phyloP scores from a whole-genome alignment of 2,113 vertebrate genomes.

The Silurus asotus region DNA sequence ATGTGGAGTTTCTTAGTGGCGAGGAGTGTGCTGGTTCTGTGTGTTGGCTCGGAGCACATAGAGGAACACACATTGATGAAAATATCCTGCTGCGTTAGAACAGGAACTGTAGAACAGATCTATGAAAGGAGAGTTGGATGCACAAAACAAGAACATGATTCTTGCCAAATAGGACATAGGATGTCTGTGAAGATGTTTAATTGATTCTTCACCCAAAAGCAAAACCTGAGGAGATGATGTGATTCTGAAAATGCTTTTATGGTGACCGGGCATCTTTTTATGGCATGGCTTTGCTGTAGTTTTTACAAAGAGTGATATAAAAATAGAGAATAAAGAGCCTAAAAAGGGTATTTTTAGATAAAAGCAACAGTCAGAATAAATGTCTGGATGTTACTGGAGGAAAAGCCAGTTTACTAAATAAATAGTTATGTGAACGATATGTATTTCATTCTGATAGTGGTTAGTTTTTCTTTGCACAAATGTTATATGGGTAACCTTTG shows the following conservation, averaged over 20 bases:
- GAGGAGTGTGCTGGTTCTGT: background rate
- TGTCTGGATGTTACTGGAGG: no score
- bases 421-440: background rate
- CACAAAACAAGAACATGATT: background rate
- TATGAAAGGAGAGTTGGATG: conserved; percentile 8
- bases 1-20: conserved; percentile 32
- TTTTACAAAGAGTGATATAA: background rate
- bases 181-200: conserved; percentile 20
- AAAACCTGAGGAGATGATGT: background rate
- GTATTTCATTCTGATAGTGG: background rate
- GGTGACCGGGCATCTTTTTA: background rate
- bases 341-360: background rate
- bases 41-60: background rate
- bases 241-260: no score
- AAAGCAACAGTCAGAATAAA: background rate
- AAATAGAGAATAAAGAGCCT: no score
- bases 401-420: conserved; percentile 1
- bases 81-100: background rate
- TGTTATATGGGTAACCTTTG: background rate
- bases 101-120: background rate
- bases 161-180: background rate
- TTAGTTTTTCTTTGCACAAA: background rate
- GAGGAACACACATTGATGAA: conserved; percentile 9
- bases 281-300: background rate
- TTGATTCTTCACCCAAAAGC: background rate